Evolutionary conservation across 2,888 invertebrate genomes (phyloP).

Genomic region (Agrotis ipsilon): DNA sequence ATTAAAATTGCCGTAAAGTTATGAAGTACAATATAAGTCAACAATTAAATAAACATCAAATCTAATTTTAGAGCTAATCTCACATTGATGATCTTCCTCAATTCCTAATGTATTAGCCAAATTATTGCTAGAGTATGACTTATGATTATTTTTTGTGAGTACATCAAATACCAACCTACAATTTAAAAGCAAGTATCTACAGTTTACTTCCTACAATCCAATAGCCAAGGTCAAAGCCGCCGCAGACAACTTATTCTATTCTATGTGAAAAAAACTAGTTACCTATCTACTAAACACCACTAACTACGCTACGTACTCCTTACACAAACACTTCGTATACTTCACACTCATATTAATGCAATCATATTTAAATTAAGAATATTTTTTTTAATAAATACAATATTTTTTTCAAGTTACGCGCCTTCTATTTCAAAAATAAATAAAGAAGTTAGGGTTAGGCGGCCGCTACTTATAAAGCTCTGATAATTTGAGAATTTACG

Average conservation of each 20-base stretch:
- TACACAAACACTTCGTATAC: conserved; percentile 31
- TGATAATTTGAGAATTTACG: conserved; percentile 39
- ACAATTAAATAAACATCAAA: conserved; percentile 44
- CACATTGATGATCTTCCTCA: conserved; percentile 45
- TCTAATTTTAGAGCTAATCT: conserved; percentile 38
- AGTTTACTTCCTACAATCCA: conserved; percentile 91
- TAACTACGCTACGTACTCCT: conserved; percentile 46
- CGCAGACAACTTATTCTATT: conserved; percentile 89
- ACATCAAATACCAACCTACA: conserved; percentile 90
- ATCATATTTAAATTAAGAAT: conserved; percentile 23
- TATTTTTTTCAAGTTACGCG: conserved; percentile 86
- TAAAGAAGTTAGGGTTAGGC: conserved; percentile 82
- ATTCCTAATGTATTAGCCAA: conserved; percentile 65
- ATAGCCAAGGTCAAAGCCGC: conserved; percentile 89
- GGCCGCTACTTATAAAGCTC: conserved; percentile 59
- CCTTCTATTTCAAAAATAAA: conserved; percentile 81
- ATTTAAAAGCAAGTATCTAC: conserved; percentile 90
- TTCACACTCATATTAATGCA: conserved; percentile 11
- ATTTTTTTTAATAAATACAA: conserved; percentile 35
- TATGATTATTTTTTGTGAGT: conserved; percentile 88
- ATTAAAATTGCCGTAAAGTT: background rate
- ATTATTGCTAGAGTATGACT: conserved; percentile 73
- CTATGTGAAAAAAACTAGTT: conserved; percentile 84
- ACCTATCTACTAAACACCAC: conserved; percentile 76
- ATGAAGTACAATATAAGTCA: background rate